phyloP scores from a whole-genome alignment of 2,888 invertebrate genomes.

The Dasysyrphus tricinctus region DNA sequence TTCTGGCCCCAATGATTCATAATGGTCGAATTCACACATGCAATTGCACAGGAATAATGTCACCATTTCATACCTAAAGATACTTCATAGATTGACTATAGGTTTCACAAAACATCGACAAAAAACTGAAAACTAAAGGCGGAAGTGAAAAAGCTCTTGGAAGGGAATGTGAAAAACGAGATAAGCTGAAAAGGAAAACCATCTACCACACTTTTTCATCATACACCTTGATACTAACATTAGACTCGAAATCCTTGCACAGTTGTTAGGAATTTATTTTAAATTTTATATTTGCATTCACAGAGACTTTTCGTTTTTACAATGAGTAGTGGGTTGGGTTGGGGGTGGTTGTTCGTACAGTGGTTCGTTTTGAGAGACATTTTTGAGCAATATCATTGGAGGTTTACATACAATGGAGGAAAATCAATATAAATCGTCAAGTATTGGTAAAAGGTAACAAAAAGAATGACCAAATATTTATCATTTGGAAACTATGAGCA shows the following conservation, averaged over 20 bases:
- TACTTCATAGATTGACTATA: slow-evolving; percentile 34
- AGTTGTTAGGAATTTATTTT: slow-evolving; percentile 46
- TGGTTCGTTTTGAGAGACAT: background rate
- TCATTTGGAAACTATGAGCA: no score
- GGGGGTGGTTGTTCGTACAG: background rate
- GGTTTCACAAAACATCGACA: background rate
- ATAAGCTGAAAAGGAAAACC: slow-evolving; percentile 44
- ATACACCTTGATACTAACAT: slow-evolving; percentile 15
- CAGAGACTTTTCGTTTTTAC: background rate
- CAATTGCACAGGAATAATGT: slow-evolving; percentile 52
- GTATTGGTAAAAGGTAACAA: no score
- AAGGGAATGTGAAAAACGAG: slow-evolving; percentile 38
- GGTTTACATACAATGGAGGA: no score
- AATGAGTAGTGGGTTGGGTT: background rate
- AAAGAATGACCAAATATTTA: no score
- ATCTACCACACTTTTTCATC: slow-evolving; percentile 27
- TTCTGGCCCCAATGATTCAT: slow-evolving; percentile 48
- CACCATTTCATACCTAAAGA: slow-evolving; percentile 18
- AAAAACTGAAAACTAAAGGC: slow-evolving; percentile 19
- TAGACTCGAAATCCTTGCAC: background rate
- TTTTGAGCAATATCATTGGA: background rate
- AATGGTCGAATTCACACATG: slow-evolving; percentile 64
- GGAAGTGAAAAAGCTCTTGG: slow-evolving; percentile 44
- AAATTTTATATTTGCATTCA: slow-evolving; percentile 44
- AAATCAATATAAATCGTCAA: no score